Conservation (phyloP, 2,113 vertebrate genomes). For the Pelobates fuscus region DNA sequence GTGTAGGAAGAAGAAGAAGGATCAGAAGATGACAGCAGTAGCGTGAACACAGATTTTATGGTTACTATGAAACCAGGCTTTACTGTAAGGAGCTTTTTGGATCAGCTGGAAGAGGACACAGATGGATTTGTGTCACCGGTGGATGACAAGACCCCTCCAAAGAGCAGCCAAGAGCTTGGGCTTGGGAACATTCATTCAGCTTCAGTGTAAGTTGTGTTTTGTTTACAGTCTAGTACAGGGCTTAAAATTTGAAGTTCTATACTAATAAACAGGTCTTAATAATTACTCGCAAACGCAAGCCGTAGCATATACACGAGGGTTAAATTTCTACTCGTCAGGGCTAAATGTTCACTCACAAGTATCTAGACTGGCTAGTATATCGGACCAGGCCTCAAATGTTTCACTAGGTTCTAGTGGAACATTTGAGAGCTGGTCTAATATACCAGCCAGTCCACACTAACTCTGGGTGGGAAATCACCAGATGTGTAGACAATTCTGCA, state of each 20-base stretch:
- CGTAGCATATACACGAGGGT: too few species aligned
- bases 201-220: conserved; percentile 77
- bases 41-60: conserved; percentile 69
- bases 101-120: conserved; percentile 85
- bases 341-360: too few species aligned
- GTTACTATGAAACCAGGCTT: conserved; percentile 76
- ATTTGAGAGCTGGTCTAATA: too few species aligned
- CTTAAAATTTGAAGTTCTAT: background rate
- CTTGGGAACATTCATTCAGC: conserved; percentile 94
- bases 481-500: too few species aligned
- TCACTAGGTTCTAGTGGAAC: too few species aligned
- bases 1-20: conserved; percentile 91
- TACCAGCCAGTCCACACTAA: too few species aligned
- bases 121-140: conserved; percentile 92
- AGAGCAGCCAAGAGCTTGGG: conserved; percentile 81
- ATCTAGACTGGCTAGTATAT: too few species aligned
- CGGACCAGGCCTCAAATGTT: too few species aligned
- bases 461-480: too few species aligned
- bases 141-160: conserved; percentile 84
- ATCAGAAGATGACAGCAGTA: conserved; percentile 85
- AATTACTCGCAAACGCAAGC: too few species aligned
- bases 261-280: background rate
- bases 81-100: conserved; percentile 79
- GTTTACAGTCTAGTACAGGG: too few species aligned
- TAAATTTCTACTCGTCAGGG: too few species aligned